Evolutionary conservation across 2,113 vertebrate genomes (phyloP).

Genomic region (Ptyas mucosa): DNA sequence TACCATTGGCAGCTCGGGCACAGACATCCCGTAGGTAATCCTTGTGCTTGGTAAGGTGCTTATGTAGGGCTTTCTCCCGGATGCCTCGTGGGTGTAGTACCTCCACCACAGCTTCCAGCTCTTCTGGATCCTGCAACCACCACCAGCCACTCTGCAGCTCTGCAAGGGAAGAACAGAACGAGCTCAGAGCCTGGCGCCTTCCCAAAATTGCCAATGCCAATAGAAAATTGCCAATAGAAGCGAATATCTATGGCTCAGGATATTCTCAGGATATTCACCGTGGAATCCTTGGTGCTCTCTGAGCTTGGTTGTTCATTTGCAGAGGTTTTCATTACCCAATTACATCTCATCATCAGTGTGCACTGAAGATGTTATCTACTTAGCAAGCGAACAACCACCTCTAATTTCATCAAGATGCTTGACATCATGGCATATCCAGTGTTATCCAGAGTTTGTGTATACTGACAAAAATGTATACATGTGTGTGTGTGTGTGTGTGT

Average conservation of each 20-base stretch:
- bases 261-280: background rate
- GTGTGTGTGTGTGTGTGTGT: background rate
- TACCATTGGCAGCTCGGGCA: slow-evolving; percentile 74
- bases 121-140: slow-evolving; percentile 86
- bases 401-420: background rate
- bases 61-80: slow-evolving; percentile 88
- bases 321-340: background rate
- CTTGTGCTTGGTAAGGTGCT: slow-evolving; percentile 91
- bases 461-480: background rate
- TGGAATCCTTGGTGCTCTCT: background rate
- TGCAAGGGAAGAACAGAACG: slow-evolving; percentile 41
- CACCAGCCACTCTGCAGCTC: slow-evolving; percentile 93
- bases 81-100: slow-evolving; percentile 86
- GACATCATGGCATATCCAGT: background rate
- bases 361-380: background rate
- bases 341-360: background rate
- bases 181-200: background rate
- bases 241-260: background rate
- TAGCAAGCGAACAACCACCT: background rate
- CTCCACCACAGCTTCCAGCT: slow-evolving; percentile 77
- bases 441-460: background rate
- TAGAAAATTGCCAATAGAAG: background rate
- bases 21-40: slow-evolving; percentile 87
- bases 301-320: background rate
- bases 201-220: background rate